Evolutionary conservation across 35 echinoderm and acorn worm genomes (phyloP), one percentile per base, ranked within the genome.

Genomic region (Heliocidaris erythrogramma): DNA sequence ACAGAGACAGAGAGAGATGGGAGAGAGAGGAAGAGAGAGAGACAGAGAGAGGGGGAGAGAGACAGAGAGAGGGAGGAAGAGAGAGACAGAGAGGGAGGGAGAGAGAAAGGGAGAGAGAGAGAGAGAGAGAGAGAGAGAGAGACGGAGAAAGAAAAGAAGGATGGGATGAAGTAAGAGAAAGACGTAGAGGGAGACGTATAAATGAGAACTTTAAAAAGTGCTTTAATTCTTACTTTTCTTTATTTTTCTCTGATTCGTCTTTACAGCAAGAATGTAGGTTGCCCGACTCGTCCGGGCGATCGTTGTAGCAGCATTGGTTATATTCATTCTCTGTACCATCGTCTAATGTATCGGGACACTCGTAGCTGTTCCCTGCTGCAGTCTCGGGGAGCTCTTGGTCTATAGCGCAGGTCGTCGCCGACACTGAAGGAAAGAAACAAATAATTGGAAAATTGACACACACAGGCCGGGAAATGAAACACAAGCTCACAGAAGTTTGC

Each of bases 291-390:
- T 92, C 91, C 5, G 91, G 91, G 11, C 91, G 48, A 27, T 92
- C 91, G 27, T 92, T 92, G 31, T 48, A 92, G 32, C 91, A 92
- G 49, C 91, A 92, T 24, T 48, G n/a, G 21, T 92, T 92, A 9
- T n/a, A 92, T 2, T 49, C 50, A 30, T 92, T 92, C 2, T 49
- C 48, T 27, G 91, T 52, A 5, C 91, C 91, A 29, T 92, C 91
- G 16, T 92, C 49, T 16, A 49, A 30, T 17, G 47, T 49, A 30
- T 52, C 49, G 12, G 91, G 91, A 59, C 91, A 92, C n/a, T 92
- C 91, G 91, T 92, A 92, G 91, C 91, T 92, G 91, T 92, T 92
- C 17, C 91, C 91, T 49, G 91, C 91, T 2, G 91, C 91, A 48
- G 91, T 92, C 91, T 92, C 91, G 16, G 91, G 91, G 9, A 92